These are phyloP conservation scores for Polyodon spathula DNA, from an alignment of 2,113 vertebrate genomes.

Conservation along the genomic window DNA sequence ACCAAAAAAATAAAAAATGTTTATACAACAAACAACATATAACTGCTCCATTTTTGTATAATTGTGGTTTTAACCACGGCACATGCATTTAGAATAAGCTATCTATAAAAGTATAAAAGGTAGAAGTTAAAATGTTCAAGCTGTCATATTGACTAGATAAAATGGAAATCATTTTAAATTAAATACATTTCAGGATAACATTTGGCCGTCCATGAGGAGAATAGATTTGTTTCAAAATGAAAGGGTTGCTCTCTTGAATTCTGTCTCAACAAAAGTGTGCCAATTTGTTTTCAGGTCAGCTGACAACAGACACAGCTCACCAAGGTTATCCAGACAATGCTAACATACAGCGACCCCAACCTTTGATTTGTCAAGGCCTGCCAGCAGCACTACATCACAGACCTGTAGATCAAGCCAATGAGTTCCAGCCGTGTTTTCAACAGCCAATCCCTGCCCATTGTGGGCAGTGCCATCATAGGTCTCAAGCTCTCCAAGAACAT, in stretches of 20 bases:
- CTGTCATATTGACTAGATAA: too few species aligned
- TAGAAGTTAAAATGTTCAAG: too few species aligned
- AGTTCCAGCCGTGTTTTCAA: constrained; percentile 60
- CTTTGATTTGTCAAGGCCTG: constrained; percentile 58
- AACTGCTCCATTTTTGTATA: too few species aligned
- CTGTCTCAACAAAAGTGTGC: not conserved
- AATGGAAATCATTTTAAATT: too few species aligned
- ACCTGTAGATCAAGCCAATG: constrained; percentile 52
- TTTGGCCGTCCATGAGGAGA: too few species aligned
- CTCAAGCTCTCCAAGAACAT: constrained; percentile 47
- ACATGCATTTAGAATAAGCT: too few species aligned
- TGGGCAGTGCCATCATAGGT: constrained; percentile 54
- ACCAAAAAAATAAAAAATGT: too few species aligned
- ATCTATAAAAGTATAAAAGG: too few species aligned
- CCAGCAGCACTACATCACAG: constrained; percentile 57
- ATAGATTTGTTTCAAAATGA: not conserved
- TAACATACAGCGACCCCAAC: constrained; percentile 57
- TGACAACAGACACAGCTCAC: constrained; percentile 73
- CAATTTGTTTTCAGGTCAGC: constrained; percentile 57
- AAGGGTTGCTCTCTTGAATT: not conserved
- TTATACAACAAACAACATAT: too few species aligned
- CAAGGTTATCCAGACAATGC: constrained; percentile 57
- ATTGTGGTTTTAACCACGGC: too few species aligned
- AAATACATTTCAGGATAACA: too few species aligned
- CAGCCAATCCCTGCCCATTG: constrained; percentile 63